These are phyloP conservation scores for Atherinosoma microstoma DNA, from an alignment of 2,797 vertebrate species.

Conservation along the genomic window DNA sequence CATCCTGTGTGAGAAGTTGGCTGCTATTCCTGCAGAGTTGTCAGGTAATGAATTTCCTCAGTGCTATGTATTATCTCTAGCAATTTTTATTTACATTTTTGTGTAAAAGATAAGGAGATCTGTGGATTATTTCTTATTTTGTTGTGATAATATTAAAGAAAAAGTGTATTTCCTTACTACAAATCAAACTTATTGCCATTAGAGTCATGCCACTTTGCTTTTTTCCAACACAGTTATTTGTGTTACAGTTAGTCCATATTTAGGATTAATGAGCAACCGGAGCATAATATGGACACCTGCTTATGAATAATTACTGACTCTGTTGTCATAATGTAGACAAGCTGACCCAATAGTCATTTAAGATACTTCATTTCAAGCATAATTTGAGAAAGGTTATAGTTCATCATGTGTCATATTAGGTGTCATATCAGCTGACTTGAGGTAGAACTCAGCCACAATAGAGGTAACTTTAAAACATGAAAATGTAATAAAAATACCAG, in stretches of 20 bases:
- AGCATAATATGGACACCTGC: neutral
- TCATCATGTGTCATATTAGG: neutral
- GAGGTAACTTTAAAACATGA: too few relatives aligned
- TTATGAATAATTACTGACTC: too few relatives aligned
- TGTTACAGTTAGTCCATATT: too few relatives aligned
- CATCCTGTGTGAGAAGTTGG: slow-evolving; percentile 84
- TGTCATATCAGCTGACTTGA: too few relatives aligned
- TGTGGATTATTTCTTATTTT: neutral
- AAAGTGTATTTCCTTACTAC: neutral
- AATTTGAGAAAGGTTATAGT: neutral
- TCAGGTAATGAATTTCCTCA: slow-evolving; percentile 43
- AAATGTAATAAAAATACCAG: too few relatives aligned
- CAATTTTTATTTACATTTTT: neutral
- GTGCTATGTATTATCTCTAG: neutral
- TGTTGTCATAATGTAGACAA: too few relatives aligned
- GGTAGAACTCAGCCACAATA: too few relatives aligned
- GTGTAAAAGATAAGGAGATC: neutral
- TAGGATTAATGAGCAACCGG: neutral
- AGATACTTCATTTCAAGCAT: neutral
- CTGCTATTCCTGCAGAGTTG: slow-evolving; percentile 61
- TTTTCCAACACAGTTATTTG: too few relatives aligned
- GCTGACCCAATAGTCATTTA: neutral
- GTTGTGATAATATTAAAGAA: too few relatives aligned
- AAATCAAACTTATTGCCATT: neutral
- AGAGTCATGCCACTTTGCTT: too few relatives aligned